Conservation (phyloP, 2,797 vertebrate species). For the Tolypeutes matacus region DNA sequence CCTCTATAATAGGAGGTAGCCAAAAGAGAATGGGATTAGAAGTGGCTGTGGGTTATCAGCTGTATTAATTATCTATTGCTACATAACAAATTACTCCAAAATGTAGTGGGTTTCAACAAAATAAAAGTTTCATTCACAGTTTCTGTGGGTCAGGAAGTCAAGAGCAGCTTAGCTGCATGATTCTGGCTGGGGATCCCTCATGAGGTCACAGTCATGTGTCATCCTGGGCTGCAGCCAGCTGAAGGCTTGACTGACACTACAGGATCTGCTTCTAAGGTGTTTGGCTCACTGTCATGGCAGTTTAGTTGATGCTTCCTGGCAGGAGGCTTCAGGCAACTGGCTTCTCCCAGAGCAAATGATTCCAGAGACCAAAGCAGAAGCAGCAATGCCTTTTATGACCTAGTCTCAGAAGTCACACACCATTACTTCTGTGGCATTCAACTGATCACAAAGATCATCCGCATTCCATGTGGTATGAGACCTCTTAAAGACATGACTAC, state of each 20-base stretch:
- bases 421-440: background rate
- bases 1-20: background rate
- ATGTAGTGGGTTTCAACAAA: constrained; percentile 1
- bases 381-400: background rate
- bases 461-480: background rate
- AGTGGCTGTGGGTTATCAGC: background rate
- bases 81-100: background rate
- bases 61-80: background rate
- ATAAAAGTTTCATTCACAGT: background rate
- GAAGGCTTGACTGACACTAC: background rate
- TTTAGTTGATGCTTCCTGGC: background rate
- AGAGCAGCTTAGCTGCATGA: background rate
- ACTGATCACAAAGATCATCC: background rate
- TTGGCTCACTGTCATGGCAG: background rate
- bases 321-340: background rate
- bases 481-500: background rate
- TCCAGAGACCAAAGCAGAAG: background rate
- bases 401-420: background rate
- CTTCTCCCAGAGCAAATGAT: background rate
- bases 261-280: background rate
- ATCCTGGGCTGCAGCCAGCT: background rate
- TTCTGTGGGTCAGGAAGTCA: background rate
- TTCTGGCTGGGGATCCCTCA: background rate
- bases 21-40: background rate
- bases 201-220: background rate